These are phyloP conservation scores for Aquatica leii DNA, from an alignment of 2,888 invertebrate species.

Conservation along the genomic window DNA sequence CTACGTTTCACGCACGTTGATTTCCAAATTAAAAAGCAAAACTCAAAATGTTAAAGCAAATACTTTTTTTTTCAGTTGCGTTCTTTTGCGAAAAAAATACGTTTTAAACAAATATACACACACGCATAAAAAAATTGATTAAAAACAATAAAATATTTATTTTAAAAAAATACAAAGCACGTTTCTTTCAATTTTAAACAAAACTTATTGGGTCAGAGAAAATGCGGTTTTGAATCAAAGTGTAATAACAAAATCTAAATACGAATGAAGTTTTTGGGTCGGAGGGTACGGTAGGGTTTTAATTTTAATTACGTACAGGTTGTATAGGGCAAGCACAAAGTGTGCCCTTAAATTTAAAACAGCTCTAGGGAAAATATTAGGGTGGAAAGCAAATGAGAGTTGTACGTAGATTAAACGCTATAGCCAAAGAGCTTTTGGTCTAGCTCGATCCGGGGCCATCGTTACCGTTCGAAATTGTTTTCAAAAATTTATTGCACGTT, in stretches of 20 bases:
- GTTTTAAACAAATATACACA: too few species aligned
- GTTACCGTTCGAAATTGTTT: background rate
- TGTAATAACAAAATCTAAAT: slow-evolving; percentile 31
- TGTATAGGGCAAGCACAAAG: slow-evolving; percentile 33
- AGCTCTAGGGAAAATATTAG: slow-evolving; percentile 31
- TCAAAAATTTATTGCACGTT: background rate
- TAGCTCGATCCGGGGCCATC: background rate
- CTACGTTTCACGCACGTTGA: too few species aligned
- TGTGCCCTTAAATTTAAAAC: slow-evolving; percentile 34
- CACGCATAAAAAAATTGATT: too few species aligned
- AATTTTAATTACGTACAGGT: slow-evolving; percentile 38
- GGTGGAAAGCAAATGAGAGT: slow-evolving; percentile 26
- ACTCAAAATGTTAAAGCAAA: too few species aligned
- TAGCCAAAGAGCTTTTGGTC: slow-evolving; percentile 13
- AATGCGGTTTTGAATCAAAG: slow-evolving; percentile 22
- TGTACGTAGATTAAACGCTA: slow-evolving; percentile 30
- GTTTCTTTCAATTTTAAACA: background rate
- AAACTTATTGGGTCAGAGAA: slow-evolving; percentile 9
- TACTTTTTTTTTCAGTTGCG: too few species aligned
- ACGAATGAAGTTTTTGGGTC: slow-evolving; percentile 19
- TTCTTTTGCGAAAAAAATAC: too few species aligned
- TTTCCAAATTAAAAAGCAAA: too few species aligned
- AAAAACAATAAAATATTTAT: background rate
- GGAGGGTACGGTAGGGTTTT: slow-evolving; percentile 25
- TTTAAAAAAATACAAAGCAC: slow-evolving; percentile 5